Conservation (phyloP, 2,113 vertebrate species). For the Acrocephalus kingi region DNA sequence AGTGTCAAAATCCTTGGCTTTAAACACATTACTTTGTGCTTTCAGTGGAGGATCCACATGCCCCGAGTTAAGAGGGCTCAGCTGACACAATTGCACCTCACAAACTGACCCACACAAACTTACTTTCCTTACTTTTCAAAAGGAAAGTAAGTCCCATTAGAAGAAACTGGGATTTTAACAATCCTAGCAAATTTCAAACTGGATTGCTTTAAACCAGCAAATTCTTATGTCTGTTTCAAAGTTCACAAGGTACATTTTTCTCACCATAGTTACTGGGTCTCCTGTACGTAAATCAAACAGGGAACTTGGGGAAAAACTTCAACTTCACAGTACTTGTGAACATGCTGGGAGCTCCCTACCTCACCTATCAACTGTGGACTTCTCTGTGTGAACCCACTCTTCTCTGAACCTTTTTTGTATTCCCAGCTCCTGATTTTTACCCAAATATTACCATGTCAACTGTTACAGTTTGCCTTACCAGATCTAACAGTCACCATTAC, state of each 20-base stretch:
- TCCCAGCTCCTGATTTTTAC: background rate
- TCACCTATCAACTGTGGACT: background rate
- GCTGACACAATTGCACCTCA: background rate
- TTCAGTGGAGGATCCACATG: background rate
- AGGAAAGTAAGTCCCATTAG: background rate
- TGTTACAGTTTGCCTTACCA: background rate
- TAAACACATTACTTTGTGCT: background rate
- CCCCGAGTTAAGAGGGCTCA: background rate
- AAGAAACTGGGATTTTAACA: background rate
- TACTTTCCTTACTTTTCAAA: background rate
- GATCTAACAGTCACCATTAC: background rate
- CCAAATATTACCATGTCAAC: background rate
- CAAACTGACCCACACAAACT: background rate
- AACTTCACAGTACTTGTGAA: background rate
- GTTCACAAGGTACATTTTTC: background rate
- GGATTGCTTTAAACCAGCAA: background rate
- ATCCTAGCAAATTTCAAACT: background rate
- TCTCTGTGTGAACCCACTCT: background rate
- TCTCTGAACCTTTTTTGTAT: background rate
- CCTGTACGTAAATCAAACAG: too few relatives aligned
- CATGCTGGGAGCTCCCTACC: background rate
- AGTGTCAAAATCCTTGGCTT: background rate
- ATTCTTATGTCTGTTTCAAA: background rate
- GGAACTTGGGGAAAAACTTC: background rate
- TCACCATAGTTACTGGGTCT: background rate